These are phyloP conservation scores for Parnassius apollo DNA, from an alignment of 2,888 invertebrate species.

Conservation along the genomic window DNA sequence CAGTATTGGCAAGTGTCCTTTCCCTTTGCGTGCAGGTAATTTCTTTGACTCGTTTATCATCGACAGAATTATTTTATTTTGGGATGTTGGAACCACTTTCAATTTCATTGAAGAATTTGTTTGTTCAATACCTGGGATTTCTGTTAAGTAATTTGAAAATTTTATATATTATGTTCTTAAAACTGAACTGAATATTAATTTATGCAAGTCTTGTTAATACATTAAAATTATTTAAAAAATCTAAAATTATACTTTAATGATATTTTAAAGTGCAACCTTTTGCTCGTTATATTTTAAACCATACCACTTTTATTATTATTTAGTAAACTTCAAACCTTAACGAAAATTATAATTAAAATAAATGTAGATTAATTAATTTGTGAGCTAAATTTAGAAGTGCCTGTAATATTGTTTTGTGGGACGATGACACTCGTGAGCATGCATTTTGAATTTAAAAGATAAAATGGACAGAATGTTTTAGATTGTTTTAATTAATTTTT, in stretches of 20 bases:
- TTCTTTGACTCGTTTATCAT: conserved; percentile 56
- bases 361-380: background rate
- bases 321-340: background rate
- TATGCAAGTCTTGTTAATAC: too few relatives aligned
- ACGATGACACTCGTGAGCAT: conserved; percentile 63
- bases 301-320: too few relatives aligned
- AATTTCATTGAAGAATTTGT: conserved; percentile 40
- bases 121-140: conserved; percentile 44
- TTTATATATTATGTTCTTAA: too few relatives aligned
- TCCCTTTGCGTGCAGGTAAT: conserved; percentile 60
- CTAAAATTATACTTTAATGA: too few relatives aligned
- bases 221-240: too few relatives aligned
- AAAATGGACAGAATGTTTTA: too few relatives aligned
- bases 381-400: conserved; percentile 35
- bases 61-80: conserved; percentile 32
- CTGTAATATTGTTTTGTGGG: conserved; percentile 55
- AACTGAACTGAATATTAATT: too few relatives aligned
- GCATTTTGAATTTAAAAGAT: too few relatives aligned
- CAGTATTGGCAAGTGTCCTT: conserved; percentile 85
- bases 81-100: conserved; percentile 36
- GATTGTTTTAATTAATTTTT: too few relatives aligned
- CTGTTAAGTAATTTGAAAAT: conserved; percentile 26
- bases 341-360: too few relatives aligned
- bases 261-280: too few relatives aligned
- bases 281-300: too few relatives aligned